phyloP scores from a whole-genome alignment of 2,888 invertebrate species.

The Cataglyphis albicans region DNA sequence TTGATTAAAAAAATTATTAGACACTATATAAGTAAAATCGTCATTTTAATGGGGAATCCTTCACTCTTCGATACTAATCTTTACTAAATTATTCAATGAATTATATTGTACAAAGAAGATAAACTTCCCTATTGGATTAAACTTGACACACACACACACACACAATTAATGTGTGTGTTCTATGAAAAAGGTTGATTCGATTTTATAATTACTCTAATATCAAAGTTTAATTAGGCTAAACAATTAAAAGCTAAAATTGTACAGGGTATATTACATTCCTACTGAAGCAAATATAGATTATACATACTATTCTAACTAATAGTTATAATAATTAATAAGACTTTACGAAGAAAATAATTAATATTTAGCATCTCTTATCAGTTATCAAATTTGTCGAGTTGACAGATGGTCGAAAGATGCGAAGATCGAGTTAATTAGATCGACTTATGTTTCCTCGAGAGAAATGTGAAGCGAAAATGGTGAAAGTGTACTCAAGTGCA shows the following conservation, averaged over 20 bases:
- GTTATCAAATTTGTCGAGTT: constrained; percentile 59
- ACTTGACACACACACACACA: background rate
- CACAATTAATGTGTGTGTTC: background rate
- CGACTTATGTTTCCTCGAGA: constrained; percentile 65
- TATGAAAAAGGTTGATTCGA: background rate
- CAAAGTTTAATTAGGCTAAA: background rate
- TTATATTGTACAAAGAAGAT: background rate
- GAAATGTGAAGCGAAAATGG: constrained; percentile 75
- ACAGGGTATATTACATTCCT: background rate
- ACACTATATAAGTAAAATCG: background rate
- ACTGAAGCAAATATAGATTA: background rate
- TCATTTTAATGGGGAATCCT: background rate
- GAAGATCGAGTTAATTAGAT: constrained; percentile 74
- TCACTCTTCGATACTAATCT: background rate
- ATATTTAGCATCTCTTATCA: background rate
- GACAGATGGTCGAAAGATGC: constrained; percentile 73
- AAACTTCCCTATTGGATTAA: background rate
- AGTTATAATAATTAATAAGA: background rate
- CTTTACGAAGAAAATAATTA: background rate
- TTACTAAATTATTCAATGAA: background rate
- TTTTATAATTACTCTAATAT: constrained; percentile 12
- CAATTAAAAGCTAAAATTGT: background rate
- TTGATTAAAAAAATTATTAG: background rate
- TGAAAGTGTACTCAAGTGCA: constrained; percentile 75
- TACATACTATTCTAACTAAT: background rate